phyloP scores from a whole-genome alignment of 2,888 invertebrate species.

The Seladonia tumulorum region DNA sequence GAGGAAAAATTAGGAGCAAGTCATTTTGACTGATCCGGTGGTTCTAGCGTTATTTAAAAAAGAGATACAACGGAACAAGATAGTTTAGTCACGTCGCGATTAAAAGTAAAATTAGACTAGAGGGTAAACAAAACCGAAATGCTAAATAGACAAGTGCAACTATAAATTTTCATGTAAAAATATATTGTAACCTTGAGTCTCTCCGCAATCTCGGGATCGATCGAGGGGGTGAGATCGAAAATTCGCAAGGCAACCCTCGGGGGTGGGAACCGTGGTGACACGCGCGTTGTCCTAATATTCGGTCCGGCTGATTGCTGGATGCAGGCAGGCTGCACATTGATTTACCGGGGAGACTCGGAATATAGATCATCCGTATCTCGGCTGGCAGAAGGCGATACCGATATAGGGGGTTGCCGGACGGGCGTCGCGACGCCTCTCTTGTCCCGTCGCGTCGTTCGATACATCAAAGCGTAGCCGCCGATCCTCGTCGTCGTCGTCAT shows the following conservation, averaged over 20 bases:
- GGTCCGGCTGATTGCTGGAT: slow-evolving; percentile 6
- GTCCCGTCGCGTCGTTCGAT: neutral
- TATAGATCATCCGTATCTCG: slow-evolving; percentile 6
- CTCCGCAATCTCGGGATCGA: neutral
- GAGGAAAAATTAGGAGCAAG: no score
- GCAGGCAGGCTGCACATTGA: slow-evolving; percentile 37
- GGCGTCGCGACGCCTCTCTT: neutral
- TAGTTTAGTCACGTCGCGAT: no score
- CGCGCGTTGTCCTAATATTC: slow-evolving; percentile 22
- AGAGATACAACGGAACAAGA: no score
- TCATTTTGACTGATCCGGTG: no score
- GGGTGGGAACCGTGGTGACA: neutral
- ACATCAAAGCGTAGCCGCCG: slow-evolving; percentile 1
- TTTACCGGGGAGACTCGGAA: slow-evolving; percentile 8
- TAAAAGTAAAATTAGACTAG: no score
- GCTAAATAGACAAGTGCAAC: neutral
- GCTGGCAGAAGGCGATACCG: slow-evolving; percentile 1
- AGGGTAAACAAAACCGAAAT: no score
- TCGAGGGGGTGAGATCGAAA: neutral
- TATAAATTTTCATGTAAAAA: neutral
- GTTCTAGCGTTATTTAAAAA: no score
- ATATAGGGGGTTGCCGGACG: neutral
- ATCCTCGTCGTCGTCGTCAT: neutral
- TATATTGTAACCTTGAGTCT: neutral
- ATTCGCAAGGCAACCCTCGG: neutral